Evolutionary conservation across 2,888 invertebrate species (phyloP), one percentile per base, ranked within the genome.

Genomic region (Anthoptus insignis): DNA sequence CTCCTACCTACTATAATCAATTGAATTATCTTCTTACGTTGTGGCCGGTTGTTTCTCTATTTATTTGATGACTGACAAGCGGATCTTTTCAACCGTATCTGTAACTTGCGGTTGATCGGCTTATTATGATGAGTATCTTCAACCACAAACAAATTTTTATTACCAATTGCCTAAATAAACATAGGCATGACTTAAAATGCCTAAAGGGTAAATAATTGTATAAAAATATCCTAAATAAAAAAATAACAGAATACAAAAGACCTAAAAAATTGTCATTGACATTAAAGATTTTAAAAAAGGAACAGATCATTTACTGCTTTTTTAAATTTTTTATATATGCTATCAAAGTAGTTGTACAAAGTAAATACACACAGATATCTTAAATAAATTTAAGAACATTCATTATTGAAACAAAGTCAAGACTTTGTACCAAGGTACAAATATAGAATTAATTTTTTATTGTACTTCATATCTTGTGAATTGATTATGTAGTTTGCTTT

Each of bases 1-100:
- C 21, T 54, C 27, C 39, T 60, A 52, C 52, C 6, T 61, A 63
- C n/a, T 56, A 16, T 37, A 59, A 57, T 56, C 63, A 57, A 63
- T 63, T 64, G 50, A 64, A 57, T 64, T 64, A 64, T 57, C 29
- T 57, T 64, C 63, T 56, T 50, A 57, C 22, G 32, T 49, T 49
- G 63, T 49, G 45, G 34, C 14, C 27, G 27, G 34, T 39, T 34
- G 53, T 45, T 9, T 34, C 56, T 42, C 14, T 57, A 63, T 37
- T 63, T 54, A 57, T 56, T 24, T 49, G 63, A 39, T 57, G 37
- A 47, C 37, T 49, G 54, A 24, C 45, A 47, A 54, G 49, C 27
- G n/a, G 63, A 49, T 63, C 27, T 45, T 32, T 19, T 24, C 27
- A 34, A 45, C 29, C 21, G 34, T 54, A 19, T 54, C 24, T 34